Evolutionary conservation across 2,797 vertebrate genomes (phyloP).

Genomic region (Muscicapa striata): DNA sequence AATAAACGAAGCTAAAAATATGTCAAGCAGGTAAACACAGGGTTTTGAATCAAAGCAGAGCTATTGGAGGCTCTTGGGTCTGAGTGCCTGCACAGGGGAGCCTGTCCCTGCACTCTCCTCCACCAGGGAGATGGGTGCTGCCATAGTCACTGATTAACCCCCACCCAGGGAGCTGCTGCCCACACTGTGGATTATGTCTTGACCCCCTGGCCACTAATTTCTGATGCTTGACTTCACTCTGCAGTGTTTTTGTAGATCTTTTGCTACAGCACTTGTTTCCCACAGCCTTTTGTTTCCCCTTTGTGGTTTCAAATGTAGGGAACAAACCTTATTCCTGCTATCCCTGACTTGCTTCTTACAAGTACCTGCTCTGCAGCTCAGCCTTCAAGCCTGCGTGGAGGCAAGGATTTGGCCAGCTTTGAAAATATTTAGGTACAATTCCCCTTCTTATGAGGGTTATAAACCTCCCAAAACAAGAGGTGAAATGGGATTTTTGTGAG

Average conservation of each 20-base stretch:
- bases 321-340: background rate
- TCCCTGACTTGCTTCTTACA: background rate
- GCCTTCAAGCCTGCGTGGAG: background rate
- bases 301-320: background rate
- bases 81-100: background rate
- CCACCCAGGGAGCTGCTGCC: background rate
- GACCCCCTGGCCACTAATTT: background rate
- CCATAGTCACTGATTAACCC: background rate
- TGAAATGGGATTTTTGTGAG: background rate
- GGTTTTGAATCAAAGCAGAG: background rate
- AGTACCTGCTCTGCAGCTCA: background rate
- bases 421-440: background rate
- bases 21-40: fast-evolving
- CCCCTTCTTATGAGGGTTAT: background rate
- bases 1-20: background rate
- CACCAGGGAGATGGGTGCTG: background rate
- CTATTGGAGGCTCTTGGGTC: background rate
- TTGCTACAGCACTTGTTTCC: background rate
- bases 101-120: background rate
- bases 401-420: background rate
- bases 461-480: background rate
- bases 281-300: background rate
- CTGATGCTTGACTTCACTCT: constrained; percentile 39
- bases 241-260: background rate
- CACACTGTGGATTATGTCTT: fast-evolving